Evolutionary conservation across 2,888 invertebrate genomes (phyloP).

Genomic region (Patella caerulea): DNA sequence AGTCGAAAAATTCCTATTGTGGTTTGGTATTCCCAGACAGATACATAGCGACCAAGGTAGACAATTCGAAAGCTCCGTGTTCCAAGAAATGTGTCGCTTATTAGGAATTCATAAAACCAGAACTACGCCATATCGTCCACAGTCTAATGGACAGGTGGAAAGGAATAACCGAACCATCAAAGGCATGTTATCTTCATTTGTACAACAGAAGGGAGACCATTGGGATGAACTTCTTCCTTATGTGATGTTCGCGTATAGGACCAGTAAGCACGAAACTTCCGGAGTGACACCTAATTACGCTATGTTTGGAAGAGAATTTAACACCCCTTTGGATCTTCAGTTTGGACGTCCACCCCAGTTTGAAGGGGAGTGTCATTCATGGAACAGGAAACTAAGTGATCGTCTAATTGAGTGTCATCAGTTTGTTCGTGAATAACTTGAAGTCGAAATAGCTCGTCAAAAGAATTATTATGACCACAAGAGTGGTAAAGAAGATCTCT

Average conservation of each 20-base stretch:
- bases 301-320: slow-evolving; percentile 2
- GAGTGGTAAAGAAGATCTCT: neutral
- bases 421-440: neutral
- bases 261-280: neutral
- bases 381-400: neutral
- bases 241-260: neutral
- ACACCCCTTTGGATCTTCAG: neutral
- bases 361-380: neutral
- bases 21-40: neutral
- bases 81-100: slow-evolving; percentile 3
- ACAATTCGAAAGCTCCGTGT: slow-evolving; percentile 1
- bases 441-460: neutral
- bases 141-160: neutral
- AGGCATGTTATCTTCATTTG: neutral
- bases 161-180: neutral
- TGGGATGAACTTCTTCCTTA: neutral
- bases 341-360: slow-evolving; percentile 3
- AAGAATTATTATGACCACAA: neutral
- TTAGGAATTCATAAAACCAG: neutral
- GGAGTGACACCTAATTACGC: slow-evolving; percentile 6
- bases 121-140: neutral
- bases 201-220: neutral
- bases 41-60: neutral
- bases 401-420: neutral
- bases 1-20: slow-evolving; percentile 24